These are phyloP conservation scores for Eulithis testata DNA, from an alignment of 2,888 invertebrate genomes.

Conservation along the genomic window DNA sequence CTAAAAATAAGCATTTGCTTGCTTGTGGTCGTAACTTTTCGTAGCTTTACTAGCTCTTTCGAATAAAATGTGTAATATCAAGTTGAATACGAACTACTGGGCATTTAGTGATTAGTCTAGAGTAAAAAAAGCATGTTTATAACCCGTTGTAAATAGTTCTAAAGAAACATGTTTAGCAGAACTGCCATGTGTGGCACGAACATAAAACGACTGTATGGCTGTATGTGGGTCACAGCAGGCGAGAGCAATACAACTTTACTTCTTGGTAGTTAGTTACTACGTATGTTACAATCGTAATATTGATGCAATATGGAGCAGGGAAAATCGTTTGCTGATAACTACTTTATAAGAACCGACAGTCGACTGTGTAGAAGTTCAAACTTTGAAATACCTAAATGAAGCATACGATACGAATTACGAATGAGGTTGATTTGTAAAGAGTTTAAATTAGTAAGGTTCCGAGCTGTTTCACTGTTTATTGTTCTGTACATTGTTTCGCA, in stretches of 20 bases:
- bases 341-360: slow-evolving; percentile 2
- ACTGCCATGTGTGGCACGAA: slow-evolving; percentile 49
- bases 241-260: slow-evolving; percentile 45
- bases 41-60: slow-evolving; percentile 13
- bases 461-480: slow-evolving; percentile 6
- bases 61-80: neutral
- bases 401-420: neutral
- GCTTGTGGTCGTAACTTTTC: slow-evolving; percentile 21
- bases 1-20: slow-evolving; percentile 31
- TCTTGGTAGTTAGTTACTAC: slow-evolving; percentile 4
- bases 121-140: slow-evolving; percentile 9
- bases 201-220: slow-evolving; percentile 36
- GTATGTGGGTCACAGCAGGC: slow-evolving; percentile 53
- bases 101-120: slow-evolving; percentile 14
- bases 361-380: neutral
- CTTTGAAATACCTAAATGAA: too few species aligned
- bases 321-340: slow-evolving; percentile 29
- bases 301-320: slow-evolving; percentile 29
- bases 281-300: slow-evolving; percentile 29
- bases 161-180: slow-evolving; percentile 35
- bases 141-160: slow-evolving; percentile 27
- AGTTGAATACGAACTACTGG: slow-evolving; percentile 1
- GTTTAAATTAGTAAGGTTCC: neutral
- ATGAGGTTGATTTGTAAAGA: slow-evolving; percentile 1
- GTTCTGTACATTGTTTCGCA: slow-evolving; percentile 11